phyloP scores from a whole-genome alignment of 1,140 invertebrate genomes.

The Zeugodacus cucurbitae region DNA sequence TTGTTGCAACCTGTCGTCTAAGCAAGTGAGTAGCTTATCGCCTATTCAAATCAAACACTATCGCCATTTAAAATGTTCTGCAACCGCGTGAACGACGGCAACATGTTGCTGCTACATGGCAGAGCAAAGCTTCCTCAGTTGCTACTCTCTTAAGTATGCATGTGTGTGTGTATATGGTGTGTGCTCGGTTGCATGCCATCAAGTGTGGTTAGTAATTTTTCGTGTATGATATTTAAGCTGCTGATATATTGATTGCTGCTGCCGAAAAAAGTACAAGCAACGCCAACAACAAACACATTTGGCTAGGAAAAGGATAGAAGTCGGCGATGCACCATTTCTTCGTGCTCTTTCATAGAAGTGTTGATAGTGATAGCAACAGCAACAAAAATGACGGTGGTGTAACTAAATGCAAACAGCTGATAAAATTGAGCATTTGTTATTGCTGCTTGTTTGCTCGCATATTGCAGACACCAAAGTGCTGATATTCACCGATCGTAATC shows the following conservation, averaged over 20 bases:
- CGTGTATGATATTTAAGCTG: not conserved
- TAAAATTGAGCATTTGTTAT: not conserved
- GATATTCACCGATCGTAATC: not conserved
- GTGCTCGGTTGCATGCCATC: too few relatives aligned
- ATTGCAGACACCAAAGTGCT: not conserved
- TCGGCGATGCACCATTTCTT: not conserved
- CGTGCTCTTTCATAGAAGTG: not conserved
- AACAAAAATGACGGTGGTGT: not conserved
- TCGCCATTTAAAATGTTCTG: constrained; percentile 22
- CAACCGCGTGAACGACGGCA: not conserved
- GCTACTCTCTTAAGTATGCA: too few relatives aligned
- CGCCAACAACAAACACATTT: not conserved
- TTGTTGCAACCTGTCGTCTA: not conserved
- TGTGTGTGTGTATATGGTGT: too few relatives aligned
- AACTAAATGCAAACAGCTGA: not conserved
- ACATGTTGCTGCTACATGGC: not conserved
- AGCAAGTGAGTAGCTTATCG: not conserved
- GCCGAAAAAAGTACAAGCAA: not conserved
- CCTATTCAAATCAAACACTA: constrained; percentile 5
- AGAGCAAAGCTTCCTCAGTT: not conserved
- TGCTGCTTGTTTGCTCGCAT: not conserved
- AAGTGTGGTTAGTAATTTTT: not conserved
- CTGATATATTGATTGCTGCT: not conserved
- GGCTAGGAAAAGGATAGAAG: not conserved
- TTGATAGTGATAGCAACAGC: not conserved